Conservation (phyloP, 2,113 vertebrate genomes). For the Arenaria interpres region DNA sequence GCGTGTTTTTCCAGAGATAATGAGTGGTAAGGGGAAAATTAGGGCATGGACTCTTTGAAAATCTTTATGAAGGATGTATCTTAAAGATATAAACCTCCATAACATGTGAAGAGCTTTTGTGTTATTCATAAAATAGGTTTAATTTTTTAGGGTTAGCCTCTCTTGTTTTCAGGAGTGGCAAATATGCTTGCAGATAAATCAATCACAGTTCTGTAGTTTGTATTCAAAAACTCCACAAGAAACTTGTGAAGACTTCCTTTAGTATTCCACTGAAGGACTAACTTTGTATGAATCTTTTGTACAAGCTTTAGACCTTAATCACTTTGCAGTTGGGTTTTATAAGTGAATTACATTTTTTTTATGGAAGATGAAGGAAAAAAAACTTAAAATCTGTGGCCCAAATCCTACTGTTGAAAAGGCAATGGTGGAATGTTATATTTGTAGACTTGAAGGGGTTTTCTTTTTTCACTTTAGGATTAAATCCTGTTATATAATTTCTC, state of each 20-base stretch:
- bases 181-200: background rate
- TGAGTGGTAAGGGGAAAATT: background rate
- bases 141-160: background rate
- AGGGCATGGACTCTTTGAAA: background rate
- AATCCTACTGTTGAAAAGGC: background rate
- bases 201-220: background rate
- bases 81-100: constrained; percentile 30
- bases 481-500: background rate
- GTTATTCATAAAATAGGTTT: constrained; percentile 10
- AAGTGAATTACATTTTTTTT: background rate
- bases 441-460: background rate
- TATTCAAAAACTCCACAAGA: background rate
- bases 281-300: background rate
- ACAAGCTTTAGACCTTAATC: background rate
- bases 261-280: background rate
- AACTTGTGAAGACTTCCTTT: background rate
- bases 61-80: background rate
- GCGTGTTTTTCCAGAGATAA: background rate
- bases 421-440: background rate
- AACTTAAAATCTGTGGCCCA: background rate
- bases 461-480: background rate
- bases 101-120: constrained; percentile 1
- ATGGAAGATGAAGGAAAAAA: background rate
- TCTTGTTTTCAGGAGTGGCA: background rate
- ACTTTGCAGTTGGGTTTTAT: background rate